These are phyloP conservation scores for Chloroceryle aenea DNA, from an alignment of 2,113 vertebrate genomes.

Conservation along the genomic window DNA sequence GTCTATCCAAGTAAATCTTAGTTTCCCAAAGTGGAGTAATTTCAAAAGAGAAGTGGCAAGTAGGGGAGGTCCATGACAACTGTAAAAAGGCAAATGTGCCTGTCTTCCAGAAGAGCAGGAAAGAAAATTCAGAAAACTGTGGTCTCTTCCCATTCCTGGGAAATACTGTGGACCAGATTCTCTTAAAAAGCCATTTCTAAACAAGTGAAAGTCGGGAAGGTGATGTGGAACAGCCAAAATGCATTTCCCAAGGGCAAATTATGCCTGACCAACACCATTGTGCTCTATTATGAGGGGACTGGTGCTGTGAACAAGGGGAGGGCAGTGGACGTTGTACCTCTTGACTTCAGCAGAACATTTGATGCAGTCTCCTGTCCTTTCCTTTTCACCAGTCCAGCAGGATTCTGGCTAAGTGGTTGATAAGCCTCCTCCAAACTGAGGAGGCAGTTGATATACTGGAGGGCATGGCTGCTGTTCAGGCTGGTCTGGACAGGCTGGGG, in stretches of 20 bases:
- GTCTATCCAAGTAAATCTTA: neutral
- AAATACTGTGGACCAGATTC: neutral
- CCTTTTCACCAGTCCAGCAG: neutral
- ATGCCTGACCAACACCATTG: neutral
- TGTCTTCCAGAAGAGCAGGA: neutral
- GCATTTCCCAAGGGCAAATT: neutral
- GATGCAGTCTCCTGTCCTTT: neutral
- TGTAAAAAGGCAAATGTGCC: neutral
- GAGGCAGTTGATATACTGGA: neutral
- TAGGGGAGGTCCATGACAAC: neutral
- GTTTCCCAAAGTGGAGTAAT: neutral
- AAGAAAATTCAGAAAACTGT: neutral
- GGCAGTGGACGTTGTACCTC: accelerated
- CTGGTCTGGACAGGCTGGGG: neutral
- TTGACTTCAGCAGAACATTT: neutral
- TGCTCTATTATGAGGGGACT: neutral
- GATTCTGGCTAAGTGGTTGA: neutral
- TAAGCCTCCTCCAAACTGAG: neutral
- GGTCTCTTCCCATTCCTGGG: neutral
- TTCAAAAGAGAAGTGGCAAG: neutral
- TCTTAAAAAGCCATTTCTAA: neutral
- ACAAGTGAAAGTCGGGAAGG: neutral
- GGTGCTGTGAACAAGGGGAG: neutral
- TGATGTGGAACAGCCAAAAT: neutral
- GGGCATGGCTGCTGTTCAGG: neutral